Percentiles rank a stretch among this genome's conserved stretches.
Evolutionary conservation across 1,140 invertebrate genomes (phyloP).

Genomic region (Conus ventricosus): DNA sequence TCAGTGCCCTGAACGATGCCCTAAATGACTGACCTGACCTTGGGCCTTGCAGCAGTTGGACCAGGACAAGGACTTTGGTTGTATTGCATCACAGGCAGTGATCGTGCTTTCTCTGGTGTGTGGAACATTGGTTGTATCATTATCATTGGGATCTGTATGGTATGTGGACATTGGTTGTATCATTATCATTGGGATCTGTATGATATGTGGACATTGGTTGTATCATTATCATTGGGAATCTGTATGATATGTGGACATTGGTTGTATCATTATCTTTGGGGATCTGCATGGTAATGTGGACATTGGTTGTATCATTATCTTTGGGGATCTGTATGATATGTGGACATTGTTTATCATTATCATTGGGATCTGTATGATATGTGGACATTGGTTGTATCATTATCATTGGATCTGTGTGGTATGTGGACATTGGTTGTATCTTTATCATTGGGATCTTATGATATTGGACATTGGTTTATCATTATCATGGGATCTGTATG

Average conservation of each 20-base stretch:
- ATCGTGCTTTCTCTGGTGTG: slow-evolving; percentile 97
- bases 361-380: neutral
- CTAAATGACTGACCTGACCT: slow-evolving; percentile 87
- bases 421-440: neutral
- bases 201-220: no score
- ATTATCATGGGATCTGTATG: slow-evolving; percentile 97
- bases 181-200: no score
- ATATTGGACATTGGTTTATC: slow-evolving; percentile 74
- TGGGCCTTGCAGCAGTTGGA: slow-evolving; percentile 86
- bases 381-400: slow-evolving; percentile 85
- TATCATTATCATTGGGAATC: no score
- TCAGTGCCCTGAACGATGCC: slow-evolving; percentile 94
- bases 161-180: no score
- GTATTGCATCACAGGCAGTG: slow-evolving; percentile 92
- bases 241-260: neutral
- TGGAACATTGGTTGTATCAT: no score
- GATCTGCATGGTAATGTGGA: no score
- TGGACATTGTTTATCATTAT: no score
- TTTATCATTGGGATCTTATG: no score
- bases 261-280: neutral
- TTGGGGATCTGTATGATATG: slow-evolving; percentile 75
- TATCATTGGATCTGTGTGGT: slow-evolving; percentile 95
- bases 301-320: slow-evolving; percentile 89
- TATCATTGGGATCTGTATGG: no score
- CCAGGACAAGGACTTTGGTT: slow-evolving; percentile 83